Base-by-base conservation (phyloP, 92 coral and sea anemone genomes). In the Siderastrea radians region DNA sequence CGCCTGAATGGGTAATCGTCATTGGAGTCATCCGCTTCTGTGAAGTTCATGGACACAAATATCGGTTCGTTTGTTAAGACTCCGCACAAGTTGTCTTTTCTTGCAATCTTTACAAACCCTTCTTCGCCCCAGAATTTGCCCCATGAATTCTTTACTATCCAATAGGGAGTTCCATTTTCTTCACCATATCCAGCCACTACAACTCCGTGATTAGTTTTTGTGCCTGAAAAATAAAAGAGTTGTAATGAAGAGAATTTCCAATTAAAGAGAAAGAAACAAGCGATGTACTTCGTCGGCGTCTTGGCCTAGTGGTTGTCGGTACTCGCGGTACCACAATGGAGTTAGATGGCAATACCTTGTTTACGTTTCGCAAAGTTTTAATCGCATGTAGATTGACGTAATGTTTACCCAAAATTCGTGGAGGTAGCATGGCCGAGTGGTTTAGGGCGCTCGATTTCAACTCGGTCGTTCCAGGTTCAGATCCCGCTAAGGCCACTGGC, bases 121-220 rank as follows among this genome's bases (percentile, higher is more conserved):
- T 96, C 85, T 47, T 92, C 85, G 10, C 99, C 99, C 99, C 99
- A 96, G 82, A 90, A 91, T 72, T 91, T 95, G 13, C 99, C 99
- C 99, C 99, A 96, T 10, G 99, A 96, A 82, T 96, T 96, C 79
- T 96, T 96, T 38, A 96, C 87, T 5, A 96, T 64, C 99, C 99
- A 96, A 75, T 95, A 95, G 0, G 94, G 89, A 38, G 82, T 83
- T 46, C 89, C 93, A 9, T 89, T 74, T 65, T 96, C 90, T 54
- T 78, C 89, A 0, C 99, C 99, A 72, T 90, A 96, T 15, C 99
- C 99, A 66, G 93, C 99, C 59, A 84, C 83, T 0, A 95, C 94
- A 6, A 96, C 94, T 3, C 98, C 96, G 61, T 96, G 99, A 68
- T 95, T 89, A 17, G 98, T 96, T 50, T 85, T 80, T 14, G 93